Evolutionary conservation across 2,113 vertebrate genomes (phyloP), one percentile per base, ranked within the genome.

Genomic region (Castor canadensis): DNA sequence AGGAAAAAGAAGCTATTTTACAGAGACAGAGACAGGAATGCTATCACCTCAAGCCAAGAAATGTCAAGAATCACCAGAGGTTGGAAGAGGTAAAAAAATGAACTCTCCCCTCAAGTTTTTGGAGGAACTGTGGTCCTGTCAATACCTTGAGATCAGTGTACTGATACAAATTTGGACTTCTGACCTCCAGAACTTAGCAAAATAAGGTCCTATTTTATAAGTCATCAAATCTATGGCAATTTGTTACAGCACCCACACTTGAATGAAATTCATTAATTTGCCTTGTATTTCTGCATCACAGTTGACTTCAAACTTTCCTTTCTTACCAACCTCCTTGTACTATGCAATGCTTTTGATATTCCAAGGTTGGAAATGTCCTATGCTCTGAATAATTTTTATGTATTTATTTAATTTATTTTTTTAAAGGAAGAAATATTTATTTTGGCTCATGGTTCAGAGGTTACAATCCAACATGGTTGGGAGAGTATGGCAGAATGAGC

Each of bases 41-140:
- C 30, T 24, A 32, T 32, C 40, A 3, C 58, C 40, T 40, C 38
- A 38, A 95, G 22, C 5, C 45, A 79, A 83, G 16, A 38, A 15
- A n/a, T 66, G 28, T 35, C 17, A 87, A 26, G 24, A 82, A 32
- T 92, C n/a, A 45, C 6, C 22, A 40, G 43, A 69, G 5, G 6
- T 35, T 60, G 12, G 8, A 87, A 17, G 17, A 75, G 15, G 6
- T 2, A 84, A 47, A 45, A 9, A 38, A 58, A 67, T 9, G 13
- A 3, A 64, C 71, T 84, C 6, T 87, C 1, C 32, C 8, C 17
- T 49, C 19, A 7, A 73, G 19, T 1, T 64, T 80, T 1, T 28
- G 16, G 2, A 92, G 4, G 6, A 4, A 66, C 10, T 13, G 1
- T 3, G 7, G 1, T 49, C 47, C 47, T 58, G 6, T 4, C 30